Base-by-base conservation (phyloP, 2,888 invertebrate genomes). In the Sympetrum striolatum region DNA sequence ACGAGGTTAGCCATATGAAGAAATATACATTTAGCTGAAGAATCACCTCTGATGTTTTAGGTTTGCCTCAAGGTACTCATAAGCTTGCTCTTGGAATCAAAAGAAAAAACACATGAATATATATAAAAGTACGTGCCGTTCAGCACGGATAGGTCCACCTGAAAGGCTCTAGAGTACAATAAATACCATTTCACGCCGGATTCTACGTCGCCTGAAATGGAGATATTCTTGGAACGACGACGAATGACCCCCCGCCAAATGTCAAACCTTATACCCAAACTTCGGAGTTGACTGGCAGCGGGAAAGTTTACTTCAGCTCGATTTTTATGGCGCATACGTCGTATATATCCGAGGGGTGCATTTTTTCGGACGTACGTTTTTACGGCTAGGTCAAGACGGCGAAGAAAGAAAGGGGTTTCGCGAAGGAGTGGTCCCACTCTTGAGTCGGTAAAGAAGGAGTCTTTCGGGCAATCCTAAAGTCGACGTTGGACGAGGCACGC, bases 401-500 rank as follows among this genome's bases (percentile, higher is more conserved):
- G 64, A 12, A 25, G 64, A n/a, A 25, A 25, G n/a, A 60, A 22
- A 64, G 14, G 64, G 64, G 64, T 64, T 64, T 25, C n/a, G 64
- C n/a, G 22, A 64, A 64, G 64, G 64, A 64, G 64, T 64, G 64
- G 64, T 22, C 64, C 64, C n/a, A 25, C 22, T 44, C 44, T n/a
- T 22, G 64, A 22, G 64, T n/a, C 22, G 60, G 60, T n/a, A 60
- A 60, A 25, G 4, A 25, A 25, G 64, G 22, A 64, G 64, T 64
- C 64, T 64, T 64, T 64, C 4, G 64, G 64, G 64, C 64, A 64
- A n/a, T 64, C 64, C 64, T 64, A 64, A 64, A 64, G 64, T 64
- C 64, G 64, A 64, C 64, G 25, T 22, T 35, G 58, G 82, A 82
- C 22, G 82, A 31, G 82, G 82, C 82, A 82, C 82, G 82, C 82